Conservation (phyloP, 2,113 vertebrate species). For the Strix uralensis region DNA sequence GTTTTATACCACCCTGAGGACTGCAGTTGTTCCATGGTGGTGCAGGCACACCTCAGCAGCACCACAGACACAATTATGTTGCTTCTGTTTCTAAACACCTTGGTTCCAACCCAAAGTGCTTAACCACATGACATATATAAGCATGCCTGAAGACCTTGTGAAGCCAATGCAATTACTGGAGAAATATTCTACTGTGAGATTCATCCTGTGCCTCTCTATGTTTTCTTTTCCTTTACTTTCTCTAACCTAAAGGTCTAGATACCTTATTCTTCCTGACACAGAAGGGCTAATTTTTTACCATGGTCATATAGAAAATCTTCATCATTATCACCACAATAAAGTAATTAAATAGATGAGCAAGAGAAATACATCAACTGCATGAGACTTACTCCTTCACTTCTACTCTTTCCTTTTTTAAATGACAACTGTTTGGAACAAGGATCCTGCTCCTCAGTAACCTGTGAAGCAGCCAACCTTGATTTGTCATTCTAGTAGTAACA, state of each 20-base stretch:
- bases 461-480: not conserved
- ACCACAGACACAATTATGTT: not conserved
- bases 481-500: not conserved
- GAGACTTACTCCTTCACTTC: not conserved
- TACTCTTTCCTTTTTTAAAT: not conserved
- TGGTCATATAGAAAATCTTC: not conserved
- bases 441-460: not conserved
- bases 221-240: not conserved
- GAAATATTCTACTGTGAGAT: not conserved
- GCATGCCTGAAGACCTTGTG: not conserved
- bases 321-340: not conserved
- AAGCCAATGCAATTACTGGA: not conserved
- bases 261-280: not conserved
- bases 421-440: not conserved
- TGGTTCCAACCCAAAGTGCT: not conserved
- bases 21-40: not conserved
- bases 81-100: not conserved
- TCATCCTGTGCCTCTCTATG: not conserved
- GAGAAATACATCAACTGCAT: not conserved
- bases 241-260: not conserved
- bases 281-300: not conserved
- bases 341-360: not conserved
- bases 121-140: not conserved
- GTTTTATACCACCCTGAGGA: not conserved
- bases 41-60: not conserved